These are phyloP conservation scores for Hydrotaea cyrtoneurina DNA, from an alignment of 2,888 invertebrate species.

Conservation along the genomic window DNA sequence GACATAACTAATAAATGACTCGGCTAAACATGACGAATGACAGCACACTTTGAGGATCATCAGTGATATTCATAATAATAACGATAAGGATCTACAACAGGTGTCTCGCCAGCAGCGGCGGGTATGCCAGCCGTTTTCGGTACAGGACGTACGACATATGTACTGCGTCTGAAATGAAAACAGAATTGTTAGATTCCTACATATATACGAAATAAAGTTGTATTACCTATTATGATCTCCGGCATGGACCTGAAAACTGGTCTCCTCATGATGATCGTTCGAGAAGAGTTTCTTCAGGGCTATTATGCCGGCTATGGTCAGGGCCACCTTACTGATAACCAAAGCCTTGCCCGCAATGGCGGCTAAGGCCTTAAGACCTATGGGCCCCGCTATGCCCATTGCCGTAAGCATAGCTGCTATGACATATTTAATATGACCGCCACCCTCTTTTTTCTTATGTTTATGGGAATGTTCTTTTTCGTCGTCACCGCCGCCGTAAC, in stretches of 20 bases:
- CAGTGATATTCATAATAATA: slow-evolving; percentile 82
- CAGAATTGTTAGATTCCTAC: not conserved
- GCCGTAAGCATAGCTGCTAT: slow-evolving; percentile 85
- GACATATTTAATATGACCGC: slow-evolving; percentile 81
- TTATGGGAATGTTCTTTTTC: slow-evolving; percentile 60
- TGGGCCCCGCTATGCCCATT: slow-evolving; percentile 86
- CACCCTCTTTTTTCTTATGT: slow-evolving; percentile 80
- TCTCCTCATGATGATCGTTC: slow-evolving; percentile 84
- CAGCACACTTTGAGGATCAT: slow-evolving; percentile 43
- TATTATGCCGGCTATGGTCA: slow-evolving; percentile 87
- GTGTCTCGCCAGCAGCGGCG: slow-evolving; percentile 72
- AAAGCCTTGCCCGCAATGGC: slow-evolving; percentile 87
- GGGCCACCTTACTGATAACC: slow-evolving; percentile 87
- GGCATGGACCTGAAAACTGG: slow-evolving; percentile 86
- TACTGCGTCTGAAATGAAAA: slow-evolving; percentile 82
- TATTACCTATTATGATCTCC: slow-evolving; percentile 84
- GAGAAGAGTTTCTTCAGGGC: slow-evolving; percentile 88
- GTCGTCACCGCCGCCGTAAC: slow-evolving; percentile 69
- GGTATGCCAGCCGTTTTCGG: slow-evolving; percentile 77
- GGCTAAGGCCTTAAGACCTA: slow-evolving; percentile 86
- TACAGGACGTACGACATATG: slow-evolving; percentile 84
- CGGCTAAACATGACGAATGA: slow-evolving; percentile 23
- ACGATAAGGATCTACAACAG: slow-evolving; percentile 83
- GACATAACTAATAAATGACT: slow-evolving; percentile 58
- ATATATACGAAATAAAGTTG: not conserved